A percentile compares a stretch with the other conserved stretches of the same genome.
phyloP scores from a whole-genome alignment of 2,113 vertebrate species.

The Microcebus murinus region DNA sequence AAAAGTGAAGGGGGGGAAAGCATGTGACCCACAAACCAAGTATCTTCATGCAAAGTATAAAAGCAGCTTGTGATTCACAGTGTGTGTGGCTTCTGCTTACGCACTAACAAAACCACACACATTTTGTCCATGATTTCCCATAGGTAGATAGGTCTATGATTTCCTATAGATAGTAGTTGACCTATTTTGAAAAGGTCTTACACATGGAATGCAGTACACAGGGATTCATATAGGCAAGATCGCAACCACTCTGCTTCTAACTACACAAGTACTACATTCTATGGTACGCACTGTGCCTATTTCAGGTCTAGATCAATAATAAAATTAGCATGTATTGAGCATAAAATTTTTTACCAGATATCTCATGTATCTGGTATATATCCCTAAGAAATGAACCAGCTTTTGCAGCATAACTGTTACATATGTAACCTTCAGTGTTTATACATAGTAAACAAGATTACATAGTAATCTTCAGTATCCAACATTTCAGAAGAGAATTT shows the following conservation, averaged over 20 bases:
- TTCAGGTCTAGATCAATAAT: background rate
- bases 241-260: background rate
- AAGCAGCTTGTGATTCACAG: background rate
- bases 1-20: background rate
- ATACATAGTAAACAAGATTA: too few species aligned
- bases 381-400: background rate
- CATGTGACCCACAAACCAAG: background rate
- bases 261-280: background rate
- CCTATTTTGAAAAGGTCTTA: background rate
- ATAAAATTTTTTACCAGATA: background rate
- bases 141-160: background rate
- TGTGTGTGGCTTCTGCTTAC: background rate
- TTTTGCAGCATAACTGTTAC: background rate
- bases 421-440: background rate
- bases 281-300: background rate
- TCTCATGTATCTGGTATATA: background rate
- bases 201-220: background rate
- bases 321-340: background rate
- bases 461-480: background rate
- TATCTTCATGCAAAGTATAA: background rate
- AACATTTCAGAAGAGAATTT: slow-evolving; percentile 23
- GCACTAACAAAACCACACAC: background rate
- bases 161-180: background rate
- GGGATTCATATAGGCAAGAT: background rate
- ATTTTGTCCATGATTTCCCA: background rate